A percentile compares a stretch with the other conserved stretches of the same genome.
Conservation (phyloP, 2,888 invertebrate genomes). For the Cheilosia pagana region DNA sequence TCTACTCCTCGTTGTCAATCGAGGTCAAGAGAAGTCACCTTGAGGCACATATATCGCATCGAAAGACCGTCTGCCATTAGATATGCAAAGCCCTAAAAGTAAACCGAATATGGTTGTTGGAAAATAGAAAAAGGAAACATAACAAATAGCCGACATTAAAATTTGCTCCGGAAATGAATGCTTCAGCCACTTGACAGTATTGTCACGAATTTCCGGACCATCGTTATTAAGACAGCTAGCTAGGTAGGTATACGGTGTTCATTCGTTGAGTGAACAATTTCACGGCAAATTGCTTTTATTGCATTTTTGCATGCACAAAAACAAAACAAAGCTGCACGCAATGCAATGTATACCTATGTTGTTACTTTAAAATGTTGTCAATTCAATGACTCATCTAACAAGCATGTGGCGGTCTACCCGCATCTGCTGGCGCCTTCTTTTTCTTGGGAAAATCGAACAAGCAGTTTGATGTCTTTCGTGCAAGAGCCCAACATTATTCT, state of each 20-base stretch:
- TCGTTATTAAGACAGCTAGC: constrained; percentile 20
- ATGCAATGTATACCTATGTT: background rate
- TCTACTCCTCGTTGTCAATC: constrained; percentile 6
- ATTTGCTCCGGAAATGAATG: constrained; percentile 36
- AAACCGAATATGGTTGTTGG: constrained; percentile 1
- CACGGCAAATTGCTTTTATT: constrained; percentile 10
- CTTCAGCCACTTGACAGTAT: constrained; percentile 28
- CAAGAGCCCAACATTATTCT: constrained; percentile 7
- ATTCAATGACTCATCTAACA: constrained; percentile 17
- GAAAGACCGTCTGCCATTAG: background rate
- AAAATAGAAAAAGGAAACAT: constrained; percentile 2
- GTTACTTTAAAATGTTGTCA: constrained; percentile 1
- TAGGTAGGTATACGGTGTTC: too few relatives aligned
- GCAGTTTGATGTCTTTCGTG: background rate
- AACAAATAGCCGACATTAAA: constrained; percentile 8
- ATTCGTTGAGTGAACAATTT: constrained; percentile 5
- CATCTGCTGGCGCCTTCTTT: constrained; percentile 20
- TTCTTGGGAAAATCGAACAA: constrained; percentile 5
- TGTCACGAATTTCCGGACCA: constrained; percentile 53
- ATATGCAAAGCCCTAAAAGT: constrained; percentile 9
- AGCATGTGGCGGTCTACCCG: background rate
- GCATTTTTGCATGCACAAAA: background rate
- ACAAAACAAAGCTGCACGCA: background rate
- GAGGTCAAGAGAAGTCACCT: constrained; percentile 29
- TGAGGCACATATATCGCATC: constrained; percentile 16